Evolutionary conservation across 2,888 invertebrate genomes (phyloP), one percentile per base, ranked within the genome.

Genomic region (Perizoma affinitatum): DNA sequence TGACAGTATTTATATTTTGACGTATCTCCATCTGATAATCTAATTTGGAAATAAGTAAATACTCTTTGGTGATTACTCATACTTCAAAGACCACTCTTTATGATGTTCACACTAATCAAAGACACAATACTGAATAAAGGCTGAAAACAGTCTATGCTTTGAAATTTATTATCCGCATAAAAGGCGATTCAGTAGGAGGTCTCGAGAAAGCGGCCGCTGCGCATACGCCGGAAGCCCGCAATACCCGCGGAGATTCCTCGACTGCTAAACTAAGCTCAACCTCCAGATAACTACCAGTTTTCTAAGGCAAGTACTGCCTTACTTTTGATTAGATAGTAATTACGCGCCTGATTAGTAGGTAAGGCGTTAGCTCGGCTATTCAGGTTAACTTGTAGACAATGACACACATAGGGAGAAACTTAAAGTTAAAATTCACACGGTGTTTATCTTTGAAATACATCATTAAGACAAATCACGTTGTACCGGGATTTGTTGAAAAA

Each of bases 251-350:
- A 69, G 80, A 79, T 76, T 81, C 80, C 70, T 78, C 76, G 72
- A 75, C 76, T 75, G 49, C 61, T 56, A 58, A 57, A 56, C 51
- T 56, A 54, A 55, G 61, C 58, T 55, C 42, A 48, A 62, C 54
- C 50, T 53, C 54, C 50, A 11, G 41, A 44, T 75, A 81, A 82
- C 77, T 75, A 76, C 75, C 68, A 60, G 72, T 78, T 69, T 70
- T 72, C 63, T 55, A 62, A 69, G 68, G 67, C 76, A 78, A 78
- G 74, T 77, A 78, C 75, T 74, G 69, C 75, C 75, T 79, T 76
- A 76, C 69, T 75, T 78, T 75, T 79, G 80, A 84, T 82, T 83
- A 80, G 78, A 70, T 67, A 69, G 75, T 78, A 72, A 80, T 83
- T 83, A 83, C 72, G 67, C 69, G 53, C 68, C 71, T 77, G 78